phyloP scores from a whole-genome alignment of 2,797 vertebrate genomes.

The Macropus fuliginosus region DNA sequence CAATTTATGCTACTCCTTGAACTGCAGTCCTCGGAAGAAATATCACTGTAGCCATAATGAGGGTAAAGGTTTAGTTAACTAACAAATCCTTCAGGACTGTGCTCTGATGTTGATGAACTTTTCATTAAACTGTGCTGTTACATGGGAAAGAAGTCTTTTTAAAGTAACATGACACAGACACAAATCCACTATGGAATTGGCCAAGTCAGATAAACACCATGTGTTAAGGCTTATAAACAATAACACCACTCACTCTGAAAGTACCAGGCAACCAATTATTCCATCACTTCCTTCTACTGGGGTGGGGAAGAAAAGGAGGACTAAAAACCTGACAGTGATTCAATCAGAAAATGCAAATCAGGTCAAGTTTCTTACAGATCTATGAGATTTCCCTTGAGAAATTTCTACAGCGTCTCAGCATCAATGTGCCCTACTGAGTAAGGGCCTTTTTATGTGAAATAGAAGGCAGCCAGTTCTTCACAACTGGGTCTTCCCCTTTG shows the following conservation, averaged over 20 bases:
- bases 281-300: conserved; percentile 35
- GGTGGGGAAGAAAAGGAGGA: conserved; percentile 58
- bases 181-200: background rate
- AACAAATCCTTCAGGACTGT: conserved; percentile 72
- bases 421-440: conserved; percentile 74
- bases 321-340: conserved; percentile 80
- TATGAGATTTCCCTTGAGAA: conserved; percentile 86
- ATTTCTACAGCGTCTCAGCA: conserved; percentile 78
- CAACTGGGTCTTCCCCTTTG: background rate
- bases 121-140: conserved; percentile 54
- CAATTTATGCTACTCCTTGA: conserved; percentile 69
- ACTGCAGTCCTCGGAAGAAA: conserved; percentile 60
- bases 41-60: conserved; percentile 43
- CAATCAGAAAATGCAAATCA: conserved; percentile 88
- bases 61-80: conserved; percentile 64
- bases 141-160: conserved; percentile 41
- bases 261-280: conserved; percentile 59
- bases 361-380: conserved; percentile 84
- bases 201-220: conserved; percentile 19
- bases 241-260: conserved; percentile 38
- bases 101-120: conserved; percentile 54
- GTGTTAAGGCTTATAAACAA: conserved; percentile 49
- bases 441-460: conserved; percentile 64
- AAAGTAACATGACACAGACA: conserved; percentile 23
- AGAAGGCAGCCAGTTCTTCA: background rate